Evolutionary conservation across 2,888 invertebrate genomes (phyloP), one percentile per base, ranked within the genome.

Genomic region (Mesoligia furuncula): DNA sequence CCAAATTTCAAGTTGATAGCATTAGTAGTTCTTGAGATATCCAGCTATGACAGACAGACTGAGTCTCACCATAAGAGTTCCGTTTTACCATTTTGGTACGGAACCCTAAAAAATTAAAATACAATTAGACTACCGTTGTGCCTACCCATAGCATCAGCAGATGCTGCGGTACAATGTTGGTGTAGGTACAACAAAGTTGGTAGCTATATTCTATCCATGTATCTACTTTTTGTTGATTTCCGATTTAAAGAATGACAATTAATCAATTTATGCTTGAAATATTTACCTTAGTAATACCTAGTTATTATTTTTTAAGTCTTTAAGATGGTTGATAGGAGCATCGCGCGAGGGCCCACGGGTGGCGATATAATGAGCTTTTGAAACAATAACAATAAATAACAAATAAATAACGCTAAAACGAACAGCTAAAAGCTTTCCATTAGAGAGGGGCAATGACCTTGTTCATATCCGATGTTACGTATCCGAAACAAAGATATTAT

Each of bases 321-420:
- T 20, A 48, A 66, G 48, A n/a, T 31, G 9, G 24, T 31, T 31
- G n/a, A 5, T 51, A 51, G 20, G n/a, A 54, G 20, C 0, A 11
- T 20, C 42, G 27, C 24, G 24, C 15, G 15, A 9, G 31, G 51
- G 11, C 13, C 13, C 20, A 6, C 27, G 24, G 66, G 20, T 15
- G 54, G 54, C 20, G 7, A 62, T 24, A 7, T n/a, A 57, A 54
- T 24, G 45, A 67, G 61, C 42, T 67, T 42, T 39, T 39, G 31
- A 68, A 81, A 76, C 71, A 71, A 71, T 75, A 75, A 67, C 67
- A 67, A 69, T 80, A 79, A 77, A 79, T 66, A 70, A 77, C 59
- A 57, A 68, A 42, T 39, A 62, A 81, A 77, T 66, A 36, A 51
- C 20, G 42, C n/a, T 31, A 39, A 54, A 66, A 73, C 27, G 9